A percentile compares a stretch with the other conserved stretches of the same genome.
Conservation (phyloP, 2,888 invertebrate species). For the Onchidella celtica region DNA sequence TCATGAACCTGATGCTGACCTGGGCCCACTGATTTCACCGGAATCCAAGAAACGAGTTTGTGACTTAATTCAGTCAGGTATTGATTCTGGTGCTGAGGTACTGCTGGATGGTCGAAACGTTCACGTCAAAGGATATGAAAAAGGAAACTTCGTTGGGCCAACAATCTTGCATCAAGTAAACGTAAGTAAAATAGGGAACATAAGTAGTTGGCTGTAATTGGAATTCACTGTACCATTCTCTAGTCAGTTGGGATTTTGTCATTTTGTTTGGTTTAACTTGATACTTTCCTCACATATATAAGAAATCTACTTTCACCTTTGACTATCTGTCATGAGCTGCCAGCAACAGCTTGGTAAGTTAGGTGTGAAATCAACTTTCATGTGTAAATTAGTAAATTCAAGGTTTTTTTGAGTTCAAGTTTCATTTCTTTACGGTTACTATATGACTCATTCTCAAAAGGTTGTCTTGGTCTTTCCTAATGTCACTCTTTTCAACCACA, state of each 20-base stretch:
- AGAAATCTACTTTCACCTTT: no score
- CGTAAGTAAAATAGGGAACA: conserved; percentile 73
- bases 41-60: conserved; percentile 91
- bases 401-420: no score
- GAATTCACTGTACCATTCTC: background rate
- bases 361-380: no score
- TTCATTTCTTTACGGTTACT: no score
- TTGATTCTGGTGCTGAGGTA: conserved; percentile 93
- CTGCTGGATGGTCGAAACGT: conserved; percentile 93
- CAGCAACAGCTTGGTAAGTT: no score
- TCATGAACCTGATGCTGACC: conserved; percentile 82
- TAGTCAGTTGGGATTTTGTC: background rate
- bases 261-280: background rate
- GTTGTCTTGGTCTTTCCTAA: no score
- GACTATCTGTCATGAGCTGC: no score
- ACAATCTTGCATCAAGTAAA: conserved; percentile 94
- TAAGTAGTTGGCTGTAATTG: background rate
- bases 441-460: no score
- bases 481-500: no score
- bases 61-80: conserved; percentile 89
- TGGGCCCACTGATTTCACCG: conserved; percentile 94
- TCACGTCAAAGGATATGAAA: conserved; percentile 92
- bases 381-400: no score
- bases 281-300: background rate
- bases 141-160: conserved; percentile 98